Conservation (phyloP, 2,113 vertebrate genomes). For the Hippocampus guttulatus region DNA sequence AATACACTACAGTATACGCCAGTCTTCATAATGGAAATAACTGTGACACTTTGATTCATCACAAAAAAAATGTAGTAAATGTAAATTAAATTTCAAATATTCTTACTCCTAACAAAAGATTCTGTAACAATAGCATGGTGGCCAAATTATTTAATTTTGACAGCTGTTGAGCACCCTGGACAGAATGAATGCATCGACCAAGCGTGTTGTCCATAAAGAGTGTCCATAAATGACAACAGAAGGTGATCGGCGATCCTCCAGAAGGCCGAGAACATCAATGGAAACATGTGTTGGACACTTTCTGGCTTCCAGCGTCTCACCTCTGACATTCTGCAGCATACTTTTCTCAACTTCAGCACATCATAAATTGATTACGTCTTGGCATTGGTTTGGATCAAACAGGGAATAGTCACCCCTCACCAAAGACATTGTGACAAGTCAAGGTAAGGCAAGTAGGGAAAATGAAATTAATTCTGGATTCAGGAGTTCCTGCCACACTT, state of each 20-base stretch:
- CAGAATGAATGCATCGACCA: not conserved
- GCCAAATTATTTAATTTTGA: not conserved
- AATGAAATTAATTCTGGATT: constrained; percentile 1
- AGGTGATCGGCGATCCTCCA: not conserved
- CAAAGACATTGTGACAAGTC: constrained; percentile 1
- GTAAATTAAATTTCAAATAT: not conserved
- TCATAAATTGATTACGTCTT: constrained; percentile 7
- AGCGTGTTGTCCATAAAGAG: not conserved
- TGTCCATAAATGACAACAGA: not conserved
- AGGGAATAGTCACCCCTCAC: not conserved
- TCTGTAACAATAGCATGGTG: not conserved
- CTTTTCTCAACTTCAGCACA: not conserved
- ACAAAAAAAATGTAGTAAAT: not conserved
- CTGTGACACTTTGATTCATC: not conserved
- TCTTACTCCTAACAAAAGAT: not conserved
- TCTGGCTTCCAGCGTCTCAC: not conserved
- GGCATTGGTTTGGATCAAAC: not conserved
- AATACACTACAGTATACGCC: not conserved
- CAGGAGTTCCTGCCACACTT: not conserved
- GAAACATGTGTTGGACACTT: not conserved
- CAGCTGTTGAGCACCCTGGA: not conserved
- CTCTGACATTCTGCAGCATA: not conserved
- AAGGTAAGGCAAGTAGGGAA: constrained; percentile 6
- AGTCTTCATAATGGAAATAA: not conserved
- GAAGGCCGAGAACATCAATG: not conserved